These are phyloP conservation scores for Episyrphus balteatus DNA, from an alignment of 1,140 invertebrate species.

Conservation along the genomic window DNA sequence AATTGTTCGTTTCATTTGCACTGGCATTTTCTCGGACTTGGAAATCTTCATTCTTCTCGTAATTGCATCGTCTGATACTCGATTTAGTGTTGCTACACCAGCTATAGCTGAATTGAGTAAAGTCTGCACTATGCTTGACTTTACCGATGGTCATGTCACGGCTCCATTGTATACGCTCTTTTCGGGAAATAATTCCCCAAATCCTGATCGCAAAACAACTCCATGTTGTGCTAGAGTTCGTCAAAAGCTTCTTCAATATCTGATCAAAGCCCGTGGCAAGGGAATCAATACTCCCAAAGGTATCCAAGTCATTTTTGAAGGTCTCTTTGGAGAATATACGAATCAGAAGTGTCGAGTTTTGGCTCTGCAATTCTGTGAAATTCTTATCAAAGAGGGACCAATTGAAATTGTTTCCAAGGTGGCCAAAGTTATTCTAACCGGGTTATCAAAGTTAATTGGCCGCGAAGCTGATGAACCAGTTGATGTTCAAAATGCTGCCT, in stretches of 20 bases:
- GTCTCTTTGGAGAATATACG: constrained; percentile 71
- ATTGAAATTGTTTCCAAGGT: constrained; percentile 47
- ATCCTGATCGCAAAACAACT: constrained; percentile 49
- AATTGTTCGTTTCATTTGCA: constrained; percentile 70
- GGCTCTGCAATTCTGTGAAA: constrained; percentile 70
- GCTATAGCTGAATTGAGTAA: constrained; percentile 32
- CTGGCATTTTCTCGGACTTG: constrained; percentile 60
- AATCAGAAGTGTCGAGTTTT: constrained; percentile 70
- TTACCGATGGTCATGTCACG: constrained; percentile 55
- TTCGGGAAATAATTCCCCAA: constrained; percentile 45
- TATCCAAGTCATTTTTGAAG: constrained; percentile 80
- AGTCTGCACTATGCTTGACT: constrained; percentile 56
- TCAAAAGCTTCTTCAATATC: constrained; percentile 72
- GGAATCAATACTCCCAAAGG: constrained; percentile 67
- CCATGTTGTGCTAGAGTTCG: constrained; percentile 71
- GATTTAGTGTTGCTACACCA: constrained; percentile 40
- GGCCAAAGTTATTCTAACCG: constrained; percentile 52
- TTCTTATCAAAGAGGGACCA: constrained; percentile 64
- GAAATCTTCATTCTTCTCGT: constrained; percentile 69
- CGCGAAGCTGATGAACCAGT: constrained; percentile 41
- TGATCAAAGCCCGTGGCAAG: constrained; percentile 67
- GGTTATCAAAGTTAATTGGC: constrained; percentile 56
- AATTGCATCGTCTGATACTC: constrained; percentile 75
- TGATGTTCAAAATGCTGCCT: constrained; percentile 33
- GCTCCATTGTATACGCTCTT: constrained; percentile 67